These are phyloP conservation scores for Caradrina kadenii DNA, from an alignment of 2,888 invertebrate species.

Conservation along the genomic window DNA sequence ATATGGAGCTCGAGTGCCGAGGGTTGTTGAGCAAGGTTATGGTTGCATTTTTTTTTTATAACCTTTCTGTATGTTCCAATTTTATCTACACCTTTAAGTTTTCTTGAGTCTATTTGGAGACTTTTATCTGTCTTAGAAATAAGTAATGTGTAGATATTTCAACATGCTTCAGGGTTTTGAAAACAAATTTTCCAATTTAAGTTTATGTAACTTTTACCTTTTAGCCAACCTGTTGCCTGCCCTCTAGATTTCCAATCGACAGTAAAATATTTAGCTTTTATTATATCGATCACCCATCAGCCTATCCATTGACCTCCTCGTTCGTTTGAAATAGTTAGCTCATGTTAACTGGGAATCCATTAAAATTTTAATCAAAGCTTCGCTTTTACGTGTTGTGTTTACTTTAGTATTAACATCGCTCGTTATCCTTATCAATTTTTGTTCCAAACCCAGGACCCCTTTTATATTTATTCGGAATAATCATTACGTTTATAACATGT, in stretches of 20 bases:
- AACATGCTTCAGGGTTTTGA: not conserved
- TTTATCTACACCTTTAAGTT: too few relatives aligned
- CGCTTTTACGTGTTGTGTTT: constrained; percentile 59
- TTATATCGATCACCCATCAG: constrained; percentile 11
- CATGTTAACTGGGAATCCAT: constrained; percentile 66
- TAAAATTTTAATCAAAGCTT: constrained; percentile 76
- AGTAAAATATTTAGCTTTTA: constrained; percentile 4
- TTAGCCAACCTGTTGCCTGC: not conserved
- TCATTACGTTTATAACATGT: constrained; percentile 26
- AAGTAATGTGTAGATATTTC: not conserved
- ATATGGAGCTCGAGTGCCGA: too few relatives aligned
- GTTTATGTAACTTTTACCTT: not conserved
- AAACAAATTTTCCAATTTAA: not conserved
- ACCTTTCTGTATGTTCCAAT: not conserved
- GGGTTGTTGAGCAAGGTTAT: not conserved
- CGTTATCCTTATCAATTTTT: constrained; percentile 47
- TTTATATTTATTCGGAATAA: constrained; percentile 32
- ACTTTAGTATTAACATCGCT: constrained; percentile 46
- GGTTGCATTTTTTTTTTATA: not conserved
- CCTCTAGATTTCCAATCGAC: not conserved
- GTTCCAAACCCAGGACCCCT: constrained; percentile 16
- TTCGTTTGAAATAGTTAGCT: constrained; percentile 51
- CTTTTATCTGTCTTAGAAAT: not conserved
- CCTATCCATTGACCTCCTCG: constrained; percentile 33
- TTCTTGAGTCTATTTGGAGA: not conserved